A percentile compares a stretch with the other conserved stretches of the same genome.
Evolutionary conservation across 1,140 invertebrate species (phyloP).

Genomic region (Adoxophyes honmai): DNA sequence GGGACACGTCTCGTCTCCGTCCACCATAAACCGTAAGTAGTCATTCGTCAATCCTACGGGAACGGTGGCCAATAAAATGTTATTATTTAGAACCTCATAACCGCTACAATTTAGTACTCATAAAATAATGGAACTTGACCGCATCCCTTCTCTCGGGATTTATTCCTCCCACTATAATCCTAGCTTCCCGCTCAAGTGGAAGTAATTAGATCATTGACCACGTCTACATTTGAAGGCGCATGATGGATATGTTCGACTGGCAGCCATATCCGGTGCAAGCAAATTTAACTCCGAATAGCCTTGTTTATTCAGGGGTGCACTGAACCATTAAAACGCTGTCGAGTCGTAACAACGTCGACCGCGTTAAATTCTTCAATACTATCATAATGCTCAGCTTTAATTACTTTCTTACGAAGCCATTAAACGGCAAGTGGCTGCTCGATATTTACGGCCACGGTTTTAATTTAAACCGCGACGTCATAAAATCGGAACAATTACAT

Average conservation of each 20-base stretch:
- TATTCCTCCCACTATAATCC: constrained; percentile 38
- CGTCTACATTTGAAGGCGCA: constrained; percentile 46
- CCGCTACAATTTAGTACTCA: constrained; percentile 60
- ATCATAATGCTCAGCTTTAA: constrained; percentile 72
- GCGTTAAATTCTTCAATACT: constrained; percentile 72
- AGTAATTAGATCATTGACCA: constrained; percentile 35
- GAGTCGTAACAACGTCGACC: constrained; percentile 62
- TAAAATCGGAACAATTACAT: constrained; percentile 45
- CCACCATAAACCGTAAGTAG: constrained; percentile 58
- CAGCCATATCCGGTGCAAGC: constrained; percentile 69
- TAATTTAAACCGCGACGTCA: constrained; percentile 45
- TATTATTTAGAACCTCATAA: constrained; percentile 74
- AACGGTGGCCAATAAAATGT: constrained; percentile 64
- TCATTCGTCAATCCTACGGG: constrained; percentile 58
- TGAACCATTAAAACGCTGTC: constrained; percentile 68
- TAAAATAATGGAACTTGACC: constrained; percentile 58
- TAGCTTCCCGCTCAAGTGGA: constrained; percentile 32
- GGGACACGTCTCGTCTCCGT: constrained; percentile 43
- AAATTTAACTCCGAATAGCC: constrained; percentile 70
- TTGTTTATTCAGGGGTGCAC: constrained; percentile 74
- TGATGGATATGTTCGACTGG: constrained; percentile 69
- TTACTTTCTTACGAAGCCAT: constrained; percentile 71
- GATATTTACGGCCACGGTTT: constrained; percentile 45
- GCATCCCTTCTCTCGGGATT: constrained; percentile 37
- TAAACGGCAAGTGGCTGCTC: constrained; percentile 58